Evolutionary conservation across 2,113 vertebrate species (phyloP).

Genomic region (Sylvietta virens): DNA sequence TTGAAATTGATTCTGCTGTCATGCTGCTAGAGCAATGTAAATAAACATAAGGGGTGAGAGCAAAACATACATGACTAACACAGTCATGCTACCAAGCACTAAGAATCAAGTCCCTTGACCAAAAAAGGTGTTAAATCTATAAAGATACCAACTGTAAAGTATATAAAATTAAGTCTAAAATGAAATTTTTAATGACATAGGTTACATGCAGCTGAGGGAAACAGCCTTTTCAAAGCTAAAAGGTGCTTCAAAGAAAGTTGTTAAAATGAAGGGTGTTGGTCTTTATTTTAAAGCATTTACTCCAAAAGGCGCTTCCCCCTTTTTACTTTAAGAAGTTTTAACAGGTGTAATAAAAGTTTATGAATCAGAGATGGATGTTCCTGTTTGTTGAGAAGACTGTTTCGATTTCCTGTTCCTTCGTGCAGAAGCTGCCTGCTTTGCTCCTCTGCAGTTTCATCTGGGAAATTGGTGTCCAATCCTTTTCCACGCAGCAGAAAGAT

Average conservation of each 20-base stretch:
- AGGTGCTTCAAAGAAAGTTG: neutral
- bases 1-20: neutral
- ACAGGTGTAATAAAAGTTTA: neutral
- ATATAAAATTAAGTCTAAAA: neutral
- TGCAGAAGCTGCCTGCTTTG: neutral
- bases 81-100: neutral
- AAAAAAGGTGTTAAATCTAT: neutral
- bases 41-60: neutral
- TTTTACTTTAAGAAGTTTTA: neutral
- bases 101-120: neutral
- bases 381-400: neutral
- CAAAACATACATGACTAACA: neutral
- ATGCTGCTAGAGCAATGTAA: neutral
- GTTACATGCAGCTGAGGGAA: neutral
- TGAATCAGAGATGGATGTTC: neutral
- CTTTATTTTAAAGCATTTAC: neutral
- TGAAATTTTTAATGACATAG: neutral
- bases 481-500: neutral
- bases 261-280: neutral
- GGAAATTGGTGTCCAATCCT: neutral
- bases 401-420: rapidly evolving
- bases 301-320: neutral
- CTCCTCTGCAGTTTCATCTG: neutral
- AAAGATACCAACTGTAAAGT: neutral
- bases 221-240: neutral